Conservation (phyloP, 1,140 invertebrate species). For the Orchestia grillus region DNA sequence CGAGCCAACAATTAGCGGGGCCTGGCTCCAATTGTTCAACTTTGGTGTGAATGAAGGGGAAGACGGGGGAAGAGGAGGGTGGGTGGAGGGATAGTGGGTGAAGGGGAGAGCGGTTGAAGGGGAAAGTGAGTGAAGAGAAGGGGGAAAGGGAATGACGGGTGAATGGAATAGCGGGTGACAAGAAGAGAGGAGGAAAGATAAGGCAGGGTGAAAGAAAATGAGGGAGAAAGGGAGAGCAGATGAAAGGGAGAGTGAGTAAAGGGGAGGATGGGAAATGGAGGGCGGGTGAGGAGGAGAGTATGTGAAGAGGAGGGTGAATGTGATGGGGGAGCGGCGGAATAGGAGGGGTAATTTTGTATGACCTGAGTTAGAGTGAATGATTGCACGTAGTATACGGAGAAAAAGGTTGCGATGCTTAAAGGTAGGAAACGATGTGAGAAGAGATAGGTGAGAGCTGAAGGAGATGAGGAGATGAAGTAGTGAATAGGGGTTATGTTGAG, state of each 20-base stretch:
- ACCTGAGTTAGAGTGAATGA: neutral
- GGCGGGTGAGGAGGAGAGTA: neutral
- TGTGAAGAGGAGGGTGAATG: neutral
- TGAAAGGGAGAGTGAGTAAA: neutral
- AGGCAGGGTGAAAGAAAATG: neutral
- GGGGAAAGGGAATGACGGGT: neutral
- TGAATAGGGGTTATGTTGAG: too few species aligned
- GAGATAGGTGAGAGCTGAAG: neutral
- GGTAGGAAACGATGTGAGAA: neutral
- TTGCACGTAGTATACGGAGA: neutral
- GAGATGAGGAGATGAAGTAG: neutral
- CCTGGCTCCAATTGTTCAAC: conserved; percentile 4
- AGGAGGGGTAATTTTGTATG: too few species aligned
- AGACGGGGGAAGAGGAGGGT: neutral
- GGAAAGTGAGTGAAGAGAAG: neutral
- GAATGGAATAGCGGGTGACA: neutral
- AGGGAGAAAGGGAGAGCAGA: neutral
- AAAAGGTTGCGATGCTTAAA: neutral
- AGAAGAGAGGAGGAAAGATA: neutral
- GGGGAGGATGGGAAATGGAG: neutral
- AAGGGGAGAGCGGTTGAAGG: neutral
- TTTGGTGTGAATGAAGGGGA: conserved; percentile 26
- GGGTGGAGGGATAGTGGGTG: neutral
- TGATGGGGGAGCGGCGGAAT: too few species aligned
- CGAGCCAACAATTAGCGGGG: conserved; percentile 33